phyloP scores from a whole-genome alignment of 53 echinoderm and acorn worm genomes.

The Glandiceps talaboti region DNA sequence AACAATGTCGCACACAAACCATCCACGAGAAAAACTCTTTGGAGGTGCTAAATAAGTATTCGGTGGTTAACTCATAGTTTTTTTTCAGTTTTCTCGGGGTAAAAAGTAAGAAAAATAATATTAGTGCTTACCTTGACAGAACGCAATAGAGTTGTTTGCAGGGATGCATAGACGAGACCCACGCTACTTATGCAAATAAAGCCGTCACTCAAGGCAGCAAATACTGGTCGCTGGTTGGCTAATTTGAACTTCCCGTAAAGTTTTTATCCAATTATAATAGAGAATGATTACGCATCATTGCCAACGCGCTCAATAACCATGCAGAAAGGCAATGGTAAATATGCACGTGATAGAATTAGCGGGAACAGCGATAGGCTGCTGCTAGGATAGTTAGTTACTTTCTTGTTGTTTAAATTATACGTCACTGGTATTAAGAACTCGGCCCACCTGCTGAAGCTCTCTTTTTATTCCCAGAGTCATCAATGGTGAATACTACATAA shows the following conservation, averaged over 20 bases:
- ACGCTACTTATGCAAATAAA: slow-evolving; percentile 89
- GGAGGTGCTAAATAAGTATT: background rate
- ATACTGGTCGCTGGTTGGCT: slow-evolving; percentile 71
- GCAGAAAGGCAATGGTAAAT: slow-evolving; percentile 10
- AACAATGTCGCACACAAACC: background rate
- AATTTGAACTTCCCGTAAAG: slow-evolving; percentile 60
- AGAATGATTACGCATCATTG: slow-evolving; percentile 2
- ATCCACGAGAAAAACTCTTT: background rate
- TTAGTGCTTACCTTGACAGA: background rate
- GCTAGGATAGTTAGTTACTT: too few species aligned
- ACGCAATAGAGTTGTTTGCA: background rate
- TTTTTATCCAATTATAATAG: slow-evolving; percentile 56
- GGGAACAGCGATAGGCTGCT: slow-evolving; percentile 9
- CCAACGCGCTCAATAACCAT: slow-evolving; percentile 5
- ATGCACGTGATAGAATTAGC: slow-evolving; percentile 35
- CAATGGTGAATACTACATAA: too few species aligned
- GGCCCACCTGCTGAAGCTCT: too few species aligned
- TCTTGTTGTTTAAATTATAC: too few species aligned
- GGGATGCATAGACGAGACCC: slow-evolving; percentile 18
- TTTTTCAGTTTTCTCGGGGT: background rate
- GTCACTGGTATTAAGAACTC: too few species aligned
- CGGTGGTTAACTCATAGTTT: background rate
- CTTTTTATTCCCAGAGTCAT: too few species aligned
- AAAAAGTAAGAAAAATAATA: too few species aligned
- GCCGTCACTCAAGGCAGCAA: slow-evolving; percentile 37